Conservation (phyloP, 2,888 invertebrate species). For the Dorcus parallelipipedus region DNA sequence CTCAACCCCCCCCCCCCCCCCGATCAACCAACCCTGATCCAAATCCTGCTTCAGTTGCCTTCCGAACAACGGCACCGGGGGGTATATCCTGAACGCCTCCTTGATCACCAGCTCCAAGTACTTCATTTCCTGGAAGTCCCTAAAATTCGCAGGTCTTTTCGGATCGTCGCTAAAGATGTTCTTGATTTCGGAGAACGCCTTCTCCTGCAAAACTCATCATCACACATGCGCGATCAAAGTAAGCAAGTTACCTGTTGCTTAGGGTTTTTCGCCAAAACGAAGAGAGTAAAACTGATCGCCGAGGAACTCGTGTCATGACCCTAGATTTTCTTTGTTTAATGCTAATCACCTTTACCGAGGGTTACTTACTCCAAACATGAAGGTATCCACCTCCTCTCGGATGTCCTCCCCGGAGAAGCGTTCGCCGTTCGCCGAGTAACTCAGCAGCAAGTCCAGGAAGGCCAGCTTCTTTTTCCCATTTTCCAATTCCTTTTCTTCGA, state of each 20-base stretch:
- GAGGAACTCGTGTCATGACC: slow-evolving; percentile 52
- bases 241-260: slow-evolving; percentile 39
- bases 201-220: slow-evolving; percentile 29
- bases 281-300: slow-evolving; percentile 48
- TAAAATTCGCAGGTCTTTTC: neutral
- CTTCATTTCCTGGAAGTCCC: no score
- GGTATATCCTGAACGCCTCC: no score
- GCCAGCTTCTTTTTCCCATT: neutral
- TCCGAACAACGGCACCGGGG: no score
- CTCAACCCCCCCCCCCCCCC: neutral
- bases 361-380: slow-evolving; percentile 2
- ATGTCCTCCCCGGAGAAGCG: neutral
- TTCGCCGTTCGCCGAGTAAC: slow-evolving; percentile 1
- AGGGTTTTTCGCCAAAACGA: slow-evolving; percentile 46
- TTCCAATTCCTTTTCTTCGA: no score
- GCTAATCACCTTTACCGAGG: no score
- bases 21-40: slow-evolving; percentile 2
- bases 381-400: slow-evolving; percentile 2
- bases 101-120: no score
- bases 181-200: no score
- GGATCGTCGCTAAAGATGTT: no score
- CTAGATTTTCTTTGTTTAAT: slow-evolving; percentile 29
- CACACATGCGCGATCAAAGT: no score
- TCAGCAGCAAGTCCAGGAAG: slow-evolving; percentile 2
- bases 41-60: neutral